phyloP scores from a whole-genome alignment of 1,140 invertebrate species.

The Drosophila bipectinata region DNA sequence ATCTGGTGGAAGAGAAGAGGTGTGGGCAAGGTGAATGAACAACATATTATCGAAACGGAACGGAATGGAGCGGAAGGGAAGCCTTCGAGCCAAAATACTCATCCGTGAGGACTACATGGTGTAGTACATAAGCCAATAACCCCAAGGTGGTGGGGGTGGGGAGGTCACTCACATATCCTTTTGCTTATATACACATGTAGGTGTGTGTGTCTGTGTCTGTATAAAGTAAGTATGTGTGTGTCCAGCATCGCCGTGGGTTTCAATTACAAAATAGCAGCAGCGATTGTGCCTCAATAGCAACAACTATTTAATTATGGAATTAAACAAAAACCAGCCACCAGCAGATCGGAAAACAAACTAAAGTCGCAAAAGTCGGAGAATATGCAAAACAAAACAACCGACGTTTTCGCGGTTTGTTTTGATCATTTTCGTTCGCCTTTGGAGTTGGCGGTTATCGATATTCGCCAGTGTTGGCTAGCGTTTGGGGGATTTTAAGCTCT shows the following conservation, averaged over 20 bases:
- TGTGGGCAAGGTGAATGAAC: conserved; percentile 73
- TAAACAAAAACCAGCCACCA: not conserved
- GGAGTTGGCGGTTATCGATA: conserved; percentile 24
- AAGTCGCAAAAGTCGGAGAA: conserved; percentile 1
- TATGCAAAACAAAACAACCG: conserved; percentile 26
- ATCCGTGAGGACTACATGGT: conserved; percentile 13
- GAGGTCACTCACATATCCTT: not conserved
- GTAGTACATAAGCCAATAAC: conserved; percentile 31
- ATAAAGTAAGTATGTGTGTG: conserved; percentile 1
- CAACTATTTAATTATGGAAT: conserved; percentile 5
- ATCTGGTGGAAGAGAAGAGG: not conserved
- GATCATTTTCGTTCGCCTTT: conserved; percentile 31
- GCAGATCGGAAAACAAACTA: not conserved
- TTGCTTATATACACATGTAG: conserved; percentile 4
- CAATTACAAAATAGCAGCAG: conserved; percentile 38
- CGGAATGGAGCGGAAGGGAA: conserved; percentile 12
- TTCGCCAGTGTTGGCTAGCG: not conserved
- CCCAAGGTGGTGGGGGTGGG: conserved; percentile 5
- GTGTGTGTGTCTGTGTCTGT: conserved; percentile 8
- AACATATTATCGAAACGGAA: conserved; percentile 64
- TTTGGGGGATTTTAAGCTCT: not conserved
- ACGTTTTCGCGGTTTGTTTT: conserved; percentile 30
- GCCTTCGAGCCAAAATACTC: conserved; percentile 51
- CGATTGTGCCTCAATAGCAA: conserved; percentile 16
- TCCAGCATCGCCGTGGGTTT: conserved; percentile 10